Conservation (phyloP, 2,888 invertebrate species). For the Ryuthela nishihirai region DNA sequence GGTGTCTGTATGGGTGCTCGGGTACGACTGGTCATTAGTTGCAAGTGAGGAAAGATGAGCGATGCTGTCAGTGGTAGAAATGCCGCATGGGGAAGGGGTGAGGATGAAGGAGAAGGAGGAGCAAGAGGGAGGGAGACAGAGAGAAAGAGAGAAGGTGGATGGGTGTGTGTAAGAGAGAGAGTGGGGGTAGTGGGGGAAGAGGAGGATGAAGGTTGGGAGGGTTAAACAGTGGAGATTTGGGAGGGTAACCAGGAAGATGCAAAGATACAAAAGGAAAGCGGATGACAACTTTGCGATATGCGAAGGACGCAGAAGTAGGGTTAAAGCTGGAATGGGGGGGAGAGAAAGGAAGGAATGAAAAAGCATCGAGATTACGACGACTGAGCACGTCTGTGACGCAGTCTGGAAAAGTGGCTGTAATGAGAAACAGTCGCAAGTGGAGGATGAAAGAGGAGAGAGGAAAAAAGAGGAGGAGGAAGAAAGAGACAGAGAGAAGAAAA, state of each 20-base stretch:
- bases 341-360: too few relatives aligned
- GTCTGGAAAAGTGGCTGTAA: too few relatives aligned
- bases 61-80: background rate
- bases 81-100: background rate
- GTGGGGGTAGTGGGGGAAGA: background rate
- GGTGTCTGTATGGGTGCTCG: background rate
- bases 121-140: background rate
- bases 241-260: too few relatives aligned
- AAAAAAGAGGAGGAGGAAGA: constrained; percentile 8
- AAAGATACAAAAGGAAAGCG: too few relatives aligned
- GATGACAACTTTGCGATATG: too few relatives aligned
- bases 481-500: background rate
- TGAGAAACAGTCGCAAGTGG: too few relatives aligned
- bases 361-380: too few relatives aligned
- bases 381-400: too few relatives aligned
- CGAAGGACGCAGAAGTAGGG: too few relatives aligned
- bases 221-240: too few relatives aligned
- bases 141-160: background rate
- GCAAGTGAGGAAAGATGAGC: constrained; percentile 10
- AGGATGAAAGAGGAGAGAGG: too few relatives aligned
- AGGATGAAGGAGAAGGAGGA: background rate
- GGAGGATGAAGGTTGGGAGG: constrained; percentile 2
- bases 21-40: constrained; percentile 13
- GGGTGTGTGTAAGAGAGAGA: background rate
- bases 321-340: too few relatives aligned